phyloP scores from a whole-genome alignment of 2,888 invertebrate genomes.

The Uloborus plumipes region DNA sequence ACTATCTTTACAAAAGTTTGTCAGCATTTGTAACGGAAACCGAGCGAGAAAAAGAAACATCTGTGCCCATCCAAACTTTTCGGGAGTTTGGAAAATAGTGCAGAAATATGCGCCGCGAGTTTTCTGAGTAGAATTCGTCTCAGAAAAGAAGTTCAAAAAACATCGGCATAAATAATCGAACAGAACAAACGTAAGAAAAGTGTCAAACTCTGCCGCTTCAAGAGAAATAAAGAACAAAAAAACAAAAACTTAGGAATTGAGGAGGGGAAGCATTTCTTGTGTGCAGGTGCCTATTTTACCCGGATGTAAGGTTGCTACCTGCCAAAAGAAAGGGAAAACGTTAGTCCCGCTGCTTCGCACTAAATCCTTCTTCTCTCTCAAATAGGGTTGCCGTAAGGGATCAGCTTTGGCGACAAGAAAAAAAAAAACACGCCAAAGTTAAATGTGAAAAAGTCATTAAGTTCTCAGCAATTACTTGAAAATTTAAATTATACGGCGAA shows the following conservation, averaged over 20 bases:
- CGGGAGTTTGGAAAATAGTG: too few species aligned
- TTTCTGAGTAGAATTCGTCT: background rate
- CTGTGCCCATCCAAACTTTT: too few species aligned
- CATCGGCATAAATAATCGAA: constrained; percentile 59
- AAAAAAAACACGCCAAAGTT: too few species aligned
- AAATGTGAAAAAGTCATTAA: too few species aligned
- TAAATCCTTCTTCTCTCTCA: constrained; percentile 41
- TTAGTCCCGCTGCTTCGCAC: constrained; percentile 44
- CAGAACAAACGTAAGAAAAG: constrained; percentile 53
- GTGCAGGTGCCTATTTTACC: constrained; percentile 53
- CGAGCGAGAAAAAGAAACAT: too few species aligned
- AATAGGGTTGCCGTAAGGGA: constrained; percentile 36
- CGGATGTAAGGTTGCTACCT: constrained; percentile 58
- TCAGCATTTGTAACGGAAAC: too few species aligned
- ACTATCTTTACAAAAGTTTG: too few species aligned
- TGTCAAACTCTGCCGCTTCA: constrained; percentile 59
- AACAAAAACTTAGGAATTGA: constrained; percentile 16
- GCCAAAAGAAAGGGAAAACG: constrained; percentile 58
- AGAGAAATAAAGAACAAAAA: constrained; percentile 39
- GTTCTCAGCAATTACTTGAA: too few species aligned
- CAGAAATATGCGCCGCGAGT: too few species aligned
- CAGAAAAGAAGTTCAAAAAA: constrained; percentile 20
- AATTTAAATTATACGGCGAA: too few species aligned
- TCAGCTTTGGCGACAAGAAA: too few species aligned
- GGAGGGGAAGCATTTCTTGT: constrained; percentile 31